A percentile compares a stretch with the other conserved stretches of the same genome.
Conservation (phyloP, 1,140 invertebrate genomes). For the Meloidogyne exigua region DNA sequence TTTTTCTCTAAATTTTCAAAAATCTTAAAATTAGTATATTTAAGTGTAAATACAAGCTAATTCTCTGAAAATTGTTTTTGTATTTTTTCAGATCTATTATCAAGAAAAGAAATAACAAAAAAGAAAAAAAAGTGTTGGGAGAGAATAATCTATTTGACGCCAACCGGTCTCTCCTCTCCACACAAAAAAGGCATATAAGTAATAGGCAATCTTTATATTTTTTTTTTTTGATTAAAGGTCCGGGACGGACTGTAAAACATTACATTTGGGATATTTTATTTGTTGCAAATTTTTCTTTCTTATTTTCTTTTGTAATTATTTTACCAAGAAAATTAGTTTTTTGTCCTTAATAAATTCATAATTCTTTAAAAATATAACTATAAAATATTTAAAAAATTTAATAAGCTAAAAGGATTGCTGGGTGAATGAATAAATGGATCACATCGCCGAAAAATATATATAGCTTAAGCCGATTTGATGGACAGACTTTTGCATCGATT, state of each 20-base stretch:
- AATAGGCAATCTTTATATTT: not conserved
- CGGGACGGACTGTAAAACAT: not conserved
- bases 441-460: not conserved
- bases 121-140: not conserved
- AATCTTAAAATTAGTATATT: too few relatives aligned
- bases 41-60: not conserved
- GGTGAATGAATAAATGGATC: conserved; percentile 1
- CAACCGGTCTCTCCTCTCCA: not conserved
- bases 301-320: not conserved
- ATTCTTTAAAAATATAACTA: not conserved
- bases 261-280: not conserved
- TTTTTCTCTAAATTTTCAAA: too few relatives aligned
- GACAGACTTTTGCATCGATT: not conserved
- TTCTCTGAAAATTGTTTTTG: not conserved
- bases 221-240: conserved; percentile 1
- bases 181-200: not conserved
- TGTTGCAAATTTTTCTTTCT: not conserved
- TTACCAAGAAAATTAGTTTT: too few relatives aligned
- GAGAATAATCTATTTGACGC: not conserved
- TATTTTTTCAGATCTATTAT: not conserved
- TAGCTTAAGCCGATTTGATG: not conserved
- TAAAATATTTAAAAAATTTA: not conserved
- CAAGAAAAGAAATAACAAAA: not conserved
- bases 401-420: not conserved
- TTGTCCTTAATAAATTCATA: too few relatives aligned